Conservation (phyloP, 2,888 invertebrate species). For the Hipparchia sbordonii region DNA sequence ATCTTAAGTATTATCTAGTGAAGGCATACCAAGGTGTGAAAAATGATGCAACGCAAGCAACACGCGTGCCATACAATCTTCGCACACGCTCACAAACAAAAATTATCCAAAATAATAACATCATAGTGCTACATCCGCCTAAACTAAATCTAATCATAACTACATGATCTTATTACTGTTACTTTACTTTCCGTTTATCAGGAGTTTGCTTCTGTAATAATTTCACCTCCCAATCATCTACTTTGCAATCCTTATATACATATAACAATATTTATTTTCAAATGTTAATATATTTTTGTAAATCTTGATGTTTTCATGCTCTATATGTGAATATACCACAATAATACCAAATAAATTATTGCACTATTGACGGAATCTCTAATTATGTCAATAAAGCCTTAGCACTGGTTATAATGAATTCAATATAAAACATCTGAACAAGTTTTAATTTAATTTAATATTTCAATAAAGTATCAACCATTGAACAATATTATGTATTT, state of each 20-base stretch:
- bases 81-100: constrained; percentile 64
- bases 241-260: constrained; percentile 76
- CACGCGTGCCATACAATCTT: constrained; percentile 60
- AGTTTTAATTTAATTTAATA: constrained; percentile 34
- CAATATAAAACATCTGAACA: constrained; percentile 22
- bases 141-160: constrained; percentile 72
- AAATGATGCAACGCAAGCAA: constrained; percentile 61
- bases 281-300: constrained; percentile 46
- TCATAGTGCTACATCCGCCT: constrained; percentile 66
- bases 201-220: constrained; percentile 6
- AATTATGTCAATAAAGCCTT: constrained; percentile 12
- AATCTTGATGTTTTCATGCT: constrained; percentile 24
- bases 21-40: constrained; percentile 73
- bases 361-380: constrained; percentile 36
- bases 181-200: constrained; percentile 13
- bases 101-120: constrained; percentile 60
- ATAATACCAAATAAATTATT: constrained; percentile 37
- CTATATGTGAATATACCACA: background rate
- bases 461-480: constrained; percentile 38
- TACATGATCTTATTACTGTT: constrained; percentile 46
- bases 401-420: constrained; percentile 8
- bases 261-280: constrained; percentile 61
- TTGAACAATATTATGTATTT: constrained; percentile 51
- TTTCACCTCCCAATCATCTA: constrained; percentile 32
- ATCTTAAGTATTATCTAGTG: constrained; percentile 60